A percentile compares a stretch with the other conserved stretches of the same genome.
phyloP scores from a whole-genome alignment of 2,888 invertebrate genomes.

The Allolobophora icterica region DNA sequence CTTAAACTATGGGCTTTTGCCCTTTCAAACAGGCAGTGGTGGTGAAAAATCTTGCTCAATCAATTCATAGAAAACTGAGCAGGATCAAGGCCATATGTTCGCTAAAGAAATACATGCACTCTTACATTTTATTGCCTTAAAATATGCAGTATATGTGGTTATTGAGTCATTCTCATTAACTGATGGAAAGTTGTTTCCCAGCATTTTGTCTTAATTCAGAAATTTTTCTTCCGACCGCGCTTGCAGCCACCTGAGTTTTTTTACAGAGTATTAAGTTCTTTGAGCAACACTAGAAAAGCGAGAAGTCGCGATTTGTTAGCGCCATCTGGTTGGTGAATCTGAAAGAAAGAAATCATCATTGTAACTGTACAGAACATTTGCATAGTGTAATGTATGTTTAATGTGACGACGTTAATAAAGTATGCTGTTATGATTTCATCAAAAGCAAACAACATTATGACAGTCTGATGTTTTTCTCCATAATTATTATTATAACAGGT shows the following conservation, averaged over 20 bases:
- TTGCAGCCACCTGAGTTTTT: neutral
- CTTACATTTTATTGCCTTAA: neutral
- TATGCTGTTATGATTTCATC: neutral
- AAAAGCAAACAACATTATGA: neutral
- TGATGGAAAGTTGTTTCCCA: neutral
- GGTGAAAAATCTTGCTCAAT: too few species aligned
- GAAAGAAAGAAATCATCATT: neutral
- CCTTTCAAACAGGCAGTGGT: too few species aligned
- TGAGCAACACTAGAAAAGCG: neutral
- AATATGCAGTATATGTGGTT: neutral
- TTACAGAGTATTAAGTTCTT: neutral
- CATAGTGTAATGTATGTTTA: neutral
- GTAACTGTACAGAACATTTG: neutral
- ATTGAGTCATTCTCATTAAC: neutral
- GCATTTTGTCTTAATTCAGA: constrained; percentile 6
- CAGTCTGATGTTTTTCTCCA: neutral
- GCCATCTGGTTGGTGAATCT: constrained; percentile 28
- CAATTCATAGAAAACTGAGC: too few species aligned
- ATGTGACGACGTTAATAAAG: neutral
- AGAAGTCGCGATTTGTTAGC: constrained; percentile 14
- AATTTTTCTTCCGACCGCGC: neutral
- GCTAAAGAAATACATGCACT: too few species aligned
- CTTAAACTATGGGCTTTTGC: neutral
- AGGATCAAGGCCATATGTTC: too few species aligned
- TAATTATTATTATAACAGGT: neutral